phyloP scores from a whole-genome alignment of 1,140 invertebrate genomes.

The Argopecten irradians region DNA sequence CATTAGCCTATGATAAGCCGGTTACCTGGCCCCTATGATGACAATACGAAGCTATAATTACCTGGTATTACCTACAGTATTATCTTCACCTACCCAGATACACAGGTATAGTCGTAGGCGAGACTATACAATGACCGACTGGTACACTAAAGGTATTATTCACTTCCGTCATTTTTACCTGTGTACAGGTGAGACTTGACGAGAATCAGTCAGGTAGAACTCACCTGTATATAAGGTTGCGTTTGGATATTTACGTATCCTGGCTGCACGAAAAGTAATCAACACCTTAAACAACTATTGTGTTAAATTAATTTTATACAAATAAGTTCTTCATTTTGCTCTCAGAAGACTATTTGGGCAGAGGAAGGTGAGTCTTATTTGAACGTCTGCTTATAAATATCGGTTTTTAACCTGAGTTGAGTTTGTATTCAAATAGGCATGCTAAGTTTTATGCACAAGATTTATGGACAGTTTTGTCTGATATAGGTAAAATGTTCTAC shows the following conservation, averaged over 20 bases:
- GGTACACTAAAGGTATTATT: not conserved
- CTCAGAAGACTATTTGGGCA: no score
- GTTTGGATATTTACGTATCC: not conserved
- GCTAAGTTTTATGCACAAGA: not conserved
- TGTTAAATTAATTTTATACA: not conserved
- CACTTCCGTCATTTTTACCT: slow-evolving; percentile 5
- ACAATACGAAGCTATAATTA: not conserved
- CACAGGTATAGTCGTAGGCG: not conserved
- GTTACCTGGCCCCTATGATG: not conserved
- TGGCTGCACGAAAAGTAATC: not conserved
- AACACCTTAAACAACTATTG: not conserved
- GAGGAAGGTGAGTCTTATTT: not conserved
- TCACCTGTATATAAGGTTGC: not conserved
- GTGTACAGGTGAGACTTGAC: not conserved
- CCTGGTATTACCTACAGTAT: not conserved
- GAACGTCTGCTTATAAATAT: not conserved
- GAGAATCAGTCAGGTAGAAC: not conserved
- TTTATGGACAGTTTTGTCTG: not conserved
- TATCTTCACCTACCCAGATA: not conserved
- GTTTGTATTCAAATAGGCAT: not conserved
- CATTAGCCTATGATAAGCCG: not conserved
- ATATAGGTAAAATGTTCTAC: not conserved
- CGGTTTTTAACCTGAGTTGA: not conserved
- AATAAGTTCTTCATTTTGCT: not conserved
- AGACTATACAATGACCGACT: not conserved